Evolutionary conservation across 2,113 vertebrate genomes (phyloP).

Genomic region (Mesitornis unicolor): DNA sequence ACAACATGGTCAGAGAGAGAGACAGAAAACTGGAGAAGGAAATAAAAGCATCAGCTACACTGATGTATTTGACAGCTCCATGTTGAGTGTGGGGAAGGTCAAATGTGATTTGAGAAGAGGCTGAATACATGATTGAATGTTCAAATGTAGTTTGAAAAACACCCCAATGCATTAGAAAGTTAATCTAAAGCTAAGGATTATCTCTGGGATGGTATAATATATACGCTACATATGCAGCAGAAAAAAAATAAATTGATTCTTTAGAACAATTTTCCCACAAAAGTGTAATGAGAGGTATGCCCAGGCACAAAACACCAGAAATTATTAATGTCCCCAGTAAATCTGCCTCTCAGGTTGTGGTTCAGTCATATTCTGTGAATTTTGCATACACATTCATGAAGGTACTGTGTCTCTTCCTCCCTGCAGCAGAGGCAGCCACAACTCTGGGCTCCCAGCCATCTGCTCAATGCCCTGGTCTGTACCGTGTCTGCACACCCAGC

Average conservation of each 20-base stretch:
- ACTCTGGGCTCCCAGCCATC: not conserved
- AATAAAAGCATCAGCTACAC: not conserved
- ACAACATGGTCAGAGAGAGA: not conserved
- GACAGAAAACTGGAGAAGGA: not conserved
- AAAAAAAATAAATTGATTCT: too few relatives aligned
- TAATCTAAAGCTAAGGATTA: not conserved
- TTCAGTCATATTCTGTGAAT: not conserved
- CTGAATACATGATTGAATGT: not conserved
- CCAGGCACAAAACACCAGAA: not conserved
- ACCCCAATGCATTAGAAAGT: not conserved
- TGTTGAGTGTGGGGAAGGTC: not conserved
- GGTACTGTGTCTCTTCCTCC: not conserved
- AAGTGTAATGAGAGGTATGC: not conserved
- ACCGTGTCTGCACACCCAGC: too few relatives aligned
- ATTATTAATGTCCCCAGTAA: not conserved
- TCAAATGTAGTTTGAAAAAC: not conserved
- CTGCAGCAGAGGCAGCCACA: rapidly evolving
- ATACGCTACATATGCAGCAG: rapidly evolving
- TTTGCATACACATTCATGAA: rapidly evolving
- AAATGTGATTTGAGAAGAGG: not conserved
- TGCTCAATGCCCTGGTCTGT: not conserved
- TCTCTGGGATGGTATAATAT: not conserved
- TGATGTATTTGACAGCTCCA: not conserved
- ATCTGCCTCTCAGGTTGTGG: not conserved
- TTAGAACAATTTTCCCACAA: not conserved